Evolutionary conservation across 2,888 invertebrate genomes (phyloP), one percentile per base, ranked within the genome.

Genomic region (Aphidoletes aphidimyza): DNA sequence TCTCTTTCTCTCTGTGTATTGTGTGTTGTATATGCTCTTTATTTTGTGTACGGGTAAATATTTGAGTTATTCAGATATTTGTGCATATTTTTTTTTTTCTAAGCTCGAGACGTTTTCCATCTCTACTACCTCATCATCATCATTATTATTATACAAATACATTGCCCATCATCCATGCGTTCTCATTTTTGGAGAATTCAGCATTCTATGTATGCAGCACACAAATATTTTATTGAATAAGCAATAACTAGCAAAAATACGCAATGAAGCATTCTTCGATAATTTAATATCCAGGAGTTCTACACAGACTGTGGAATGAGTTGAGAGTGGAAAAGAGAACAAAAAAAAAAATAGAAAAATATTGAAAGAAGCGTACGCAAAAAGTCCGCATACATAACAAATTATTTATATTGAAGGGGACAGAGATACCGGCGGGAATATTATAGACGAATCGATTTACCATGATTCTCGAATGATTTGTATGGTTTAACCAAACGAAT

Each of bases 181-280:
- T 54, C 22, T 30, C 34, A 69, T 69, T 69, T 69, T 14, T 26
- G 14, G 34, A 6, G 30, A 69, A 30, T 69, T 69, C 26, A 30
- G 14, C 69, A 69, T 69, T 69, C 69, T 69, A 69, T 30, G 69
- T 69, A 69, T 69, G 69, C 69, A 69, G 30, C 69, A 69, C 69
- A 69, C 69, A 69, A 69, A 69, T 30, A 69, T 69, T 69, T 69
- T 69, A 69, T 69, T 69, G 69, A 34, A 69, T 69, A 69, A 69
- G 69, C 69, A 69, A 69, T 69, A 69, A 69, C n/a, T 11, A 69
- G 11, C 3, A 34, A 69, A 30, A 69, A 69, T 69, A 69, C 69
- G 69, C 69, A 69, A 69, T 69, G 69, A 69, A 69, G 69, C 69
- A 69, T 69, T 69, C 69, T 69, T 69, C 69, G 69, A 34, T 69